These are phyloP conservation scores for Euglossa dilemma DNA, from an alignment of 1,140 invertebrate species.

Conservation along the genomic window DNA sequence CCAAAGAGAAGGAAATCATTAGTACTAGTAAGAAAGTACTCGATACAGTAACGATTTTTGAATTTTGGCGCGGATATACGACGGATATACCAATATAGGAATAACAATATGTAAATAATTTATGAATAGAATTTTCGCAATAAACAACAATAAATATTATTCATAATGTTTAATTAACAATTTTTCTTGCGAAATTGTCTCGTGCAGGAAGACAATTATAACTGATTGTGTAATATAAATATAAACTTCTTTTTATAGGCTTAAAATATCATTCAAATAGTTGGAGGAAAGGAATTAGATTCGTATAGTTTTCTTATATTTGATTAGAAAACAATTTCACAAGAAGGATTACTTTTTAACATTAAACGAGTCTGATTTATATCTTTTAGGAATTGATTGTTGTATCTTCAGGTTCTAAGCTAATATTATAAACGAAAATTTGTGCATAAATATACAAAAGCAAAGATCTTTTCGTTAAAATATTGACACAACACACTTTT, in stretches of 20 bases:
- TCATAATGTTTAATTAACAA: conserved; percentile 22
- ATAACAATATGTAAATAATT: conserved; percentile 5
- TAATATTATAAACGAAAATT: background rate
- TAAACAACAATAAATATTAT: conserved; percentile 25
- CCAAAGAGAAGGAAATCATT: background rate
- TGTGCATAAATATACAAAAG: conserved; percentile 11
- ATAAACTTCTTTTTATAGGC: background rate
- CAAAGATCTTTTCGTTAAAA: conserved; percentile 18
- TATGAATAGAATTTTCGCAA: conserved; percentile 28
- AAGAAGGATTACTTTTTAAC: conserved; percentile 5
- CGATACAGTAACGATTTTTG: background rate
- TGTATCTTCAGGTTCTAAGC: too few species aligned
- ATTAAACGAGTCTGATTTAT: conserved; percentile 2
- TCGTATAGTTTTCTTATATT: background rate
- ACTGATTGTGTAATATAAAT: background rate
- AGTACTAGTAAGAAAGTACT: background rate
- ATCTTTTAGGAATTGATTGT: too few species aligned
- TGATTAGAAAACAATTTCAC: conserved; percentile 3
- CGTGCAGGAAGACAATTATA: conserved; percentile 8
- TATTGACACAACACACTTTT: conserved; percentile 6
- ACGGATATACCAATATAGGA: background rate
- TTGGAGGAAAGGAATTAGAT: background rate
- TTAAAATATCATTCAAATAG: background rate
- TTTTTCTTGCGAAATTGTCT: conserved; percentile 17
- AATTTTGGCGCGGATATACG: background rate